Base-by-base conservation (phyloP, 2,113 vertebrate genomes). In the Sceloporus undulatus region DNA sequence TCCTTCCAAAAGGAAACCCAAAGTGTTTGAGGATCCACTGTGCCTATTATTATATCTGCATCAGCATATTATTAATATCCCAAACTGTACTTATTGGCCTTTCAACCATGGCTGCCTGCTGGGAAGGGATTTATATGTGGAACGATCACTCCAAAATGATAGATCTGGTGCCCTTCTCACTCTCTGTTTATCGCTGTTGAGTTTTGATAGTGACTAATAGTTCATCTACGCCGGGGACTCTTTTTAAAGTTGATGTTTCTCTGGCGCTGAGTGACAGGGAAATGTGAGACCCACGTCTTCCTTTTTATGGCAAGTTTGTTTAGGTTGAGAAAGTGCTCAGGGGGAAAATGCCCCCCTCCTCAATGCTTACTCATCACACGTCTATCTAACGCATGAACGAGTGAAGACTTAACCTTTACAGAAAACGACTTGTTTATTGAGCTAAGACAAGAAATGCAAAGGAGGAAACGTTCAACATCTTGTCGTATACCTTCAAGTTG, bases 301-400 rank as follows among this genome's bases (percentile, higher is more conserved):
- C 84, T 92, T 96, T 96, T 97, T 91, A 96, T 96, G 95, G 96
- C 94, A 94, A 85, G 93, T 90, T 84, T 85, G 85, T 93, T 85
- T 89, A 86, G 91, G 90, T 92, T 92, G 92, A 94, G 94, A 94
- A 94, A 94, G 94, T 95, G 94, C 89, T 95, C 90, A 68, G 79
- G 94, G 34, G 34, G 34, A 34, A 34, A 59, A 59, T 59, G 10
- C 56, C 56, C 56, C 14, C 56, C 56, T 91, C 70, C 90, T 89
- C 90, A 92, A 65, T n/a, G 10, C 68, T 95, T 95, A 96, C 95
- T 96, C 93, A 92, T 86, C 92, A 80, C 94, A 79, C 89, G 94
- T 59, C 56, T 95, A 94, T 1, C 8, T 92, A 93, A 95, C 88
- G 76, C 82, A 87, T 23, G n/a, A 5, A 66, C 88, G 86, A 93